Evolutionary conservation across 2,113 vertebrate genomes (phyloP).

Genomic region (Xenotilapia caudafasciata): DNA sequence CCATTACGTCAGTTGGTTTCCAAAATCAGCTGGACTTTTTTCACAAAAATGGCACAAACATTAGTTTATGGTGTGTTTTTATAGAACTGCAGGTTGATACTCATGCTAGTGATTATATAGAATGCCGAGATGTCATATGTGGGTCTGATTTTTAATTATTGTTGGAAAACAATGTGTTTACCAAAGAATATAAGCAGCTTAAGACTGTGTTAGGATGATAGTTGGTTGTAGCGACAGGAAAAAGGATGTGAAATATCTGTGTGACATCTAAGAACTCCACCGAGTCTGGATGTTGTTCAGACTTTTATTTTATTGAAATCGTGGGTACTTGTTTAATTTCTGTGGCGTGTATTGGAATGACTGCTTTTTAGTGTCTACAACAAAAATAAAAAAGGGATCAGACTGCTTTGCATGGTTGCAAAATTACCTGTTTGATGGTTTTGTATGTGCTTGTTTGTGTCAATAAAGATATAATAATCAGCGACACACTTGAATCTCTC

Average conservation of each 20-base stretch:
- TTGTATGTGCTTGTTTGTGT: background rate
- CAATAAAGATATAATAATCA: background rate
- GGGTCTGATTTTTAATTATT: background rate
- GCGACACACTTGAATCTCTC: background rate
- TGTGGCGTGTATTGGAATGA: background rate
- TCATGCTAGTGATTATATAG: background rate
- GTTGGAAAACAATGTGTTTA: background rate
- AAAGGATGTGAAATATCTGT: background rate
- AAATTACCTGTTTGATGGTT: background rate
- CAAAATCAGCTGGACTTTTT: background rate
- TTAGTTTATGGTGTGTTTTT: background rate
- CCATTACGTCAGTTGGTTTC: background rate
- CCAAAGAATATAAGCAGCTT: background rate
- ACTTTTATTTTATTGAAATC: background rate
- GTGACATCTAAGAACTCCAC: background rate
- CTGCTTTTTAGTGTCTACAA: background rate
- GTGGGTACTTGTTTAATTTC: background rate
- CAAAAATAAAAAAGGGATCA: background rate
- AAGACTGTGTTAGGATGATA: background rate
- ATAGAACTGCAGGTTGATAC: background rate
- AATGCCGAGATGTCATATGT: background rate
- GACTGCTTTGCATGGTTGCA: background rate
- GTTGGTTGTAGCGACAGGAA: background rate
- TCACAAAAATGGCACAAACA: background rate
- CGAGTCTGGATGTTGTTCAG: background rate